Evolutionary conservation across 2,113 vertebrate genomes (phyloP), one percentile per base, ranked within the genome.

Genomic region (Pimephales promelas): DNA sequence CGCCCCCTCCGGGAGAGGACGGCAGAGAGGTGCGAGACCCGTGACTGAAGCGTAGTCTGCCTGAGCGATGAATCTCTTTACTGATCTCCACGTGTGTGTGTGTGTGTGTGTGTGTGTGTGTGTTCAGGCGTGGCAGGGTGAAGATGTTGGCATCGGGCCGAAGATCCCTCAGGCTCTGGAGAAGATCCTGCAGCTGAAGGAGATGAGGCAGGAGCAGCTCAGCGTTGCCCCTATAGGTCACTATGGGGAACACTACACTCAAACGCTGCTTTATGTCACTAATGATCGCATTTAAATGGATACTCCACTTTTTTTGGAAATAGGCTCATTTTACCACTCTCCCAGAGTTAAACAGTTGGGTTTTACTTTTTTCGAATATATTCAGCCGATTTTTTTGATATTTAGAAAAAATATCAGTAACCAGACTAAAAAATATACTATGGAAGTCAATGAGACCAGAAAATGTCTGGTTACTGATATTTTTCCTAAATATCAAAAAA

Each of bases 161-260:
- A 97, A 97, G 93, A 98, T 98, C 73, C 97, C 97, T 4, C 97
- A 98, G 90, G 97, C 92, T 36, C 92, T 98, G 89, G 97, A 97
- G 87, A 97, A 97, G 91, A 97, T 98, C 90, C 93, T 98, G 47
- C 97, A 98, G 90, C 94, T 97, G 87, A 98, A 98, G 90, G 97
- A 98, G 89, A 97, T 96, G 86, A 89, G 97, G 3, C 97, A 97
- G 92, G 97, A 97, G 87, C 96, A 97, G 91, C 95, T 97, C 81
- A 94, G 87, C 14, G 91, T 90, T 0, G 93, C 95, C 14, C 92
- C 92, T 47, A 26, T 90, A 89, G 94, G 94, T 95, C 24, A 28
- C 87, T 26, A 43, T 80, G 40, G n/a, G 34, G 18, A 6, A 43
- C 28, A 14, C 4, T 5, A 43, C n/a, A 31, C 28, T 22, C 16